Conservation (phyloP, 2,888 invertebrate genomes). For the Arge pagana region DNA sequence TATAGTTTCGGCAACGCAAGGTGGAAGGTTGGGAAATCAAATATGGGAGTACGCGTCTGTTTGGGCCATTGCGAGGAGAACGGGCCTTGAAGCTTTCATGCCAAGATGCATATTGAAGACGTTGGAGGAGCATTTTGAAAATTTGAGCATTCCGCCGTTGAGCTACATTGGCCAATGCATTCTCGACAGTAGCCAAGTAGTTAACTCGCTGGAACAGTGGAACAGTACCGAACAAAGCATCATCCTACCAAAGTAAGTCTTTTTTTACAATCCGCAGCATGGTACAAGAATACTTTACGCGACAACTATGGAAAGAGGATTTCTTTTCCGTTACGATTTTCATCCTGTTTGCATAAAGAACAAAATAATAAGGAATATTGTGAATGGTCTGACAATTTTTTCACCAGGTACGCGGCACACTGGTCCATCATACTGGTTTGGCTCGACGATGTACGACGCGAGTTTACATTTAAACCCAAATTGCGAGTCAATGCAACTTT, state of each 20-base stretch:
- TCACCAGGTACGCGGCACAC: slow-evolving; percentile 58
- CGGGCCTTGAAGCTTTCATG: slow-evolving; percentile 53
- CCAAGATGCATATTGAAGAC: slow-evolving; percentile 59
- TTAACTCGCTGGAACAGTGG: slow-evolving; percentile 62
- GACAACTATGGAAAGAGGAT: too few relatives aligned
- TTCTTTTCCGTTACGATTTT: background rate
- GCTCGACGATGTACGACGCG: slow-evolving; percentile 63
- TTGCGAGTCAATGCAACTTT: slow-evolving; percentile 59
- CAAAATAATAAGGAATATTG: too few relatives aligned
- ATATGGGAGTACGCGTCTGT: slow-evolving; percentile 56
- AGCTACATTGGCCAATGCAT: slow-evolving; percentile 63
- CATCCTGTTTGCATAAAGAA: background rate
- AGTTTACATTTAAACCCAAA: slow-evolving; percentile 62
- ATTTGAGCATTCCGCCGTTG: slow-evolving; percentile 62
- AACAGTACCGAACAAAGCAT: slow-evolving; percentile 64
- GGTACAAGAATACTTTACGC: too few relatives aligned
- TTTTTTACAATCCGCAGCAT: too few relatives aligned
- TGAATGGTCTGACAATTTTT: background rate
- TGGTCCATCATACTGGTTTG: slow-evolving; percentile 63
- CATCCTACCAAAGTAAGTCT: slow-evolving; percentile 58
- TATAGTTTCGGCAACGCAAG: slow-evolving; percentile 52
- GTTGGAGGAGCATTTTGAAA: slow-evolving; percentile 63
- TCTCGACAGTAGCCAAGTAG: slow-evolving; percentile 58
- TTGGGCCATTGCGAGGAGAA: slow-evolving; percentile 54
- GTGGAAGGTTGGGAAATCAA: slow-evolving; percentile 55